These are phyloP conservation scores for Lagorchestes hirsutus DNA, from an alignment of 2,797 vertebrate species.

Conservation along the genomic window DNA sequence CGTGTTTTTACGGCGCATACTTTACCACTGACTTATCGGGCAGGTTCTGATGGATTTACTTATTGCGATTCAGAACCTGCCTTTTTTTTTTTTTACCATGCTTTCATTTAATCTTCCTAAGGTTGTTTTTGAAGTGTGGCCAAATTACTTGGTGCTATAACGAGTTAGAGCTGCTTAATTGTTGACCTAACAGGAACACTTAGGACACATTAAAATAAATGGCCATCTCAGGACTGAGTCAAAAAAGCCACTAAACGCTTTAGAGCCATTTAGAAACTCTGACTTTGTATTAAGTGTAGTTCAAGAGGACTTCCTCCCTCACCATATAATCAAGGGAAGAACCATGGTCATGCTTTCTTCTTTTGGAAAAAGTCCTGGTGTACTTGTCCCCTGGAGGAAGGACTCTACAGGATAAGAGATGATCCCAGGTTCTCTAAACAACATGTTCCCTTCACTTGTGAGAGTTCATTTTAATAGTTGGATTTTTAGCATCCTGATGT, in stretches of 20 bases:
- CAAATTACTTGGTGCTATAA: constrained; percentile 47
- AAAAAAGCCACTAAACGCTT: constrained; percentile 25
- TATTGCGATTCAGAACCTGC: constrained; percentile 49
- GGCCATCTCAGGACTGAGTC: neutral
- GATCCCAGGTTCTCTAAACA: constrained; percentile 42
- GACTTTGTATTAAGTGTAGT: constrained; percentile 15
- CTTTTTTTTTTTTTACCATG: constrained; percentile 5
- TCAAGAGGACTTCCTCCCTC: neutral
- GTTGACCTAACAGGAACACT: constrained; percentile 13
- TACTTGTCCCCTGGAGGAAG: constrained; percentile 41
- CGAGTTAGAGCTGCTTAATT: constrained; percentile 47
- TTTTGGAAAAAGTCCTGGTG: constrained; percentile 21
- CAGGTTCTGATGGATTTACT: constrained; percentile 23
- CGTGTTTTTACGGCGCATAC: neutral
- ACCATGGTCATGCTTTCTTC: neutral
- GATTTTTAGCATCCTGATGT: constrained; percentile 49
- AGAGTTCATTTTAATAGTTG: constrained; percentile 48
- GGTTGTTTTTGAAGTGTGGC: constrained; percentile 32
- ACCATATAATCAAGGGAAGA: neutral
- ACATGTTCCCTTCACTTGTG: constrained; percentile 61
- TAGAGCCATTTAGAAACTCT: neutral
- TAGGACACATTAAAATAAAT: constrained; percentile 40
- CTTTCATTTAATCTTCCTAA: constrained; percentile 29
- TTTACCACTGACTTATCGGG: neutral
- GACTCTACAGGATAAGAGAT: constrained; percentile 18